These are phyloP conservation scores for Drosophila rhopaloa DNA, from an alignment of 1,140 invertebrate genomes.

Conservation along the genomic window DNA sequence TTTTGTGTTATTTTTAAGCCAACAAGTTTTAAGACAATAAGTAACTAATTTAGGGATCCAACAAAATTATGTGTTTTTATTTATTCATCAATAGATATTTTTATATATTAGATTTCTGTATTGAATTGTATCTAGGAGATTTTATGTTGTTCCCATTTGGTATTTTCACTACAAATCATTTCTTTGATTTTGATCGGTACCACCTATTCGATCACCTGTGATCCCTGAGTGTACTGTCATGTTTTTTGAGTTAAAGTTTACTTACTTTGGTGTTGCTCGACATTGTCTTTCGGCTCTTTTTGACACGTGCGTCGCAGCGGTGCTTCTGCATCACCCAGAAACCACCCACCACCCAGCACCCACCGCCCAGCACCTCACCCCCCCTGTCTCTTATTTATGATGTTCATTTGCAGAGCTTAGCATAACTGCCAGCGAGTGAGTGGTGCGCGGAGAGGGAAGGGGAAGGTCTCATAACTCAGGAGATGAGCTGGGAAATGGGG, in stretches of 20 bases:
- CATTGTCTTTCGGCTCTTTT: conserved; percentile 45
- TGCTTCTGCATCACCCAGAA: not conserved
- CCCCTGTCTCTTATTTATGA: conserved; percentile 57
- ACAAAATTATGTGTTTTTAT: too few species aligned
- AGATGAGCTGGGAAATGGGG: not conserved
- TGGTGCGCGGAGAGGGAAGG: not conserved
- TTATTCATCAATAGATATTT: too few species aligned
- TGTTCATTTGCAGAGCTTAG: conserved; percentile 75
- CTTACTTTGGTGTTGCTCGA: conserved; percentile 28
- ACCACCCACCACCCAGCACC: not conserved
- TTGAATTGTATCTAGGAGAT: too few species aligned
- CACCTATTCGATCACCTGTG: not conserved
- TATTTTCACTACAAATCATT: too few species aligned
- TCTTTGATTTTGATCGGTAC: conserved; percentile 1
- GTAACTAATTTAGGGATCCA: too few species aligned
- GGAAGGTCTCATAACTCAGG: conserved; percentile 56
- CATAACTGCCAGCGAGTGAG: conserved; percentile 50
- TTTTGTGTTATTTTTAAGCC: too few species aligned
- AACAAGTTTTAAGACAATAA: too few species aligned
- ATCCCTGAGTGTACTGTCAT: not conserved
- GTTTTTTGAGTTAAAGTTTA: conserved; percentile 26
- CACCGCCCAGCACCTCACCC: too few species aligned
- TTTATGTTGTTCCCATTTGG: too few species aligned
- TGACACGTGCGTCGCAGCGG: conserved; percentile 49
- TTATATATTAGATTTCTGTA: too few species aligned